Evolutionary conservation across 1,140 invertebrate genomes (phyloP).

Genomic region (Lepidotrigona ventralis): DNA sequence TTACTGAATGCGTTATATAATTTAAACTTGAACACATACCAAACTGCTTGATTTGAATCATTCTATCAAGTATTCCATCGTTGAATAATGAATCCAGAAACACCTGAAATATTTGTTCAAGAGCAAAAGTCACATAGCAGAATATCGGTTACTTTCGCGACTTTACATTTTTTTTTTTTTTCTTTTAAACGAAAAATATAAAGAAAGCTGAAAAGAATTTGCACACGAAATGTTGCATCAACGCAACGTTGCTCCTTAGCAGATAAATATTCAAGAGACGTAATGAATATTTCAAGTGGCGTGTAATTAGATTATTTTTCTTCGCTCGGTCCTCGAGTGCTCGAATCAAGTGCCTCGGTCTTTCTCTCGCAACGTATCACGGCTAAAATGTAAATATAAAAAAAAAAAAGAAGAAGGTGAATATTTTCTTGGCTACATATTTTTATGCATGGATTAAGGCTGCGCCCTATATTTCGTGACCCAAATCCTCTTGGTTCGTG

Average conservation of each 20-base stretch:
- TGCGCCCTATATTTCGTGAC: slow-evolving; percentile 29
- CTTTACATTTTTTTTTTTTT: too few relatives aligned
- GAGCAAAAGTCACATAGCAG: background rate
- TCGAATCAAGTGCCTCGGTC: background rate
- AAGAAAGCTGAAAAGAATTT: too few relatives aligned
- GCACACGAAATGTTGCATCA: too few relatives aligned
- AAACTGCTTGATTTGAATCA: background rate
- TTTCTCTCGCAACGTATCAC: background rate
- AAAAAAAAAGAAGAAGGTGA: background rate
- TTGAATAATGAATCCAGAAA: too few relatives aligned
- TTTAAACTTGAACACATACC: background rate
- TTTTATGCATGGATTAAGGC: slow-evolving; percentile 28
- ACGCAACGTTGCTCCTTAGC: too few relatives aligned
- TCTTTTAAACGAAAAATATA: too few relatives aligned
- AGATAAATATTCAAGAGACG: background rate
- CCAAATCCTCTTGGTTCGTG: slow-evolving; percentile 5
- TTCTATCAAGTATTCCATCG: too few relatives aligned
- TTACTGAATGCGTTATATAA: background rate
- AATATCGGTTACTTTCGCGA: background rate
- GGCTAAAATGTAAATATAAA: background rate
- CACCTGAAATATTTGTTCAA: background rate
- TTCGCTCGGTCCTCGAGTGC: background rate
- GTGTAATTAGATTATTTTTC: background rate
- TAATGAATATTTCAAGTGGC: background rate
- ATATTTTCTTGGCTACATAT: slow-evolving; percentile 11